Conservation (phyloP, 2,797 vertebrate genomes). For the Halcyon leucocephala region DNA sequence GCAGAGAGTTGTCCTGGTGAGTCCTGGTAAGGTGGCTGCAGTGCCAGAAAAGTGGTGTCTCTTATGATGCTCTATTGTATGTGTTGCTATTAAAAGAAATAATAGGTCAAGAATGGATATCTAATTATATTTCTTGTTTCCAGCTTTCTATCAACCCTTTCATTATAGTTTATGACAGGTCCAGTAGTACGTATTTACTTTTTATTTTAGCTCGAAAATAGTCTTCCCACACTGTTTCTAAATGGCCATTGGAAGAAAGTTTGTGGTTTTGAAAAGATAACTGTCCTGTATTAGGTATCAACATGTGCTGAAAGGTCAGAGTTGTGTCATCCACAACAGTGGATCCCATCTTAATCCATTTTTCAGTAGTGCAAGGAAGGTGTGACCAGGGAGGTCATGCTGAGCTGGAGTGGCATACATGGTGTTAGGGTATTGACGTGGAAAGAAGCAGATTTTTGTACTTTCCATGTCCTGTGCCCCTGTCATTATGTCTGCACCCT, state of each 20-base stretch:
- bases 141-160: background rate
- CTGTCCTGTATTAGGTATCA: background rate
- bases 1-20: background rate
- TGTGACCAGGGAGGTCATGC: background rate
- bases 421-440: background rate
- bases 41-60: background rate
- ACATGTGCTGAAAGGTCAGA: rapidly evolving
- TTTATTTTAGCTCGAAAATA: background rate
- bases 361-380: background rate
- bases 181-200: background rate
- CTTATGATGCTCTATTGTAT: background rate
- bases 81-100: background rate
- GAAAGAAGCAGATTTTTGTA: background rate
- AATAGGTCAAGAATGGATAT: background rate
- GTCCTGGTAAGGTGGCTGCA: background rate
- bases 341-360: background rate
- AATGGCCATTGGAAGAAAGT: background rate
- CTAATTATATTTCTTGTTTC: background rate
- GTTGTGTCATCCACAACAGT: background rate
- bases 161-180: background rate
- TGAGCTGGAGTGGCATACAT: background rate
- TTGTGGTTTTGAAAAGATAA: background rate
- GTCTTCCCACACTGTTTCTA: background rate
- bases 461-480: rapidly evolving
- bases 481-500: background rate